Conservation (phyloP, 2,113 vertebrate genomes). For the Pleuronectes platessa region DNA sequence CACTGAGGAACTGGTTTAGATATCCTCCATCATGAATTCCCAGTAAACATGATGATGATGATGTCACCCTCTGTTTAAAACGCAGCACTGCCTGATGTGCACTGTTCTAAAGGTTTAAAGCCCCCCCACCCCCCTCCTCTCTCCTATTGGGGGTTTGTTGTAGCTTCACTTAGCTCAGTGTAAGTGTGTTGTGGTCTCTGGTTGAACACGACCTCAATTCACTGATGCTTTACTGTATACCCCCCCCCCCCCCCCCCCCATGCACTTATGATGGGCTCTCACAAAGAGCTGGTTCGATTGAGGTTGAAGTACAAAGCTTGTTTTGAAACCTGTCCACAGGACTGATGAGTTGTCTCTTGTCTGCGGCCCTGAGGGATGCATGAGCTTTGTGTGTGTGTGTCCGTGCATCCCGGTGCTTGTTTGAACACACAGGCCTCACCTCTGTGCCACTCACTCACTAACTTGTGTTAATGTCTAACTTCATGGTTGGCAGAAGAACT, state of each 20-base stretch:
- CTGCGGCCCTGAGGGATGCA: slow-evolving; percentile 30
- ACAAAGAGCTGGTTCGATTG: slow-evolving; percentile 23
- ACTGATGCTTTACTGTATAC: slow-evolving; percentile 12
- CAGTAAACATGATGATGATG: neutral
- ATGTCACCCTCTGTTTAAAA: neutral
- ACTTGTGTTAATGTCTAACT: neutral
- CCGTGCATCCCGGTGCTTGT: too few relatives aligned
- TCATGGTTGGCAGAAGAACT: neutral
- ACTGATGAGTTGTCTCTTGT: slow-evolving; percentile 42
- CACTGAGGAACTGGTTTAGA: neutral
- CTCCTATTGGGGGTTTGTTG: neutral
- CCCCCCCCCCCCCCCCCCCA: neutral
- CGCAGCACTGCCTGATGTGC: neutral
- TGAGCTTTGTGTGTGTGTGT: slow-evolving; percentile 7
- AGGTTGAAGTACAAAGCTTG: slow-evolving; percentile 71
- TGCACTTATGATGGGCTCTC: neutral
- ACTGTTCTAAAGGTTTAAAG: neutral
- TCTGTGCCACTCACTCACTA: too few relatives aligned
- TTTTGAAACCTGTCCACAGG: slow-evolving; percentile 57
- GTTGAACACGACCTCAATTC: neutral
- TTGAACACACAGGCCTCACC: too few relatives aligned
- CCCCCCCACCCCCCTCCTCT: too few relatives aligned
- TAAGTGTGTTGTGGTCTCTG: slow-evolving; percentile 15
- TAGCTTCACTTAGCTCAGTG: neutral
- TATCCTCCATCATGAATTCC: neutral